Evolutionary conservation across 2,888 invertebrate genomes (phyloP), one percentile per base, ranked within the genome.

Genomic region (Meteorus cinctellus): DNA sequence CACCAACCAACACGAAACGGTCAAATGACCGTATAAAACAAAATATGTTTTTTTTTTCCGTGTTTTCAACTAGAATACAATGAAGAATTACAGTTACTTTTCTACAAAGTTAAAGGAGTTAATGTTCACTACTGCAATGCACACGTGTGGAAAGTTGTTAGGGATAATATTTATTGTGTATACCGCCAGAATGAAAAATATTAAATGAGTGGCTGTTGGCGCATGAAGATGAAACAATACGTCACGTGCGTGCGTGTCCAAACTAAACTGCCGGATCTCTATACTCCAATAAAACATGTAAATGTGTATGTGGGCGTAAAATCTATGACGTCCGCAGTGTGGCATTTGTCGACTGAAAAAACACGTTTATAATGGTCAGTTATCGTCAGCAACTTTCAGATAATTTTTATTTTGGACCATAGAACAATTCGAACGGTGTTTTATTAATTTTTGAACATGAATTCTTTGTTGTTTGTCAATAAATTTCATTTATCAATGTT

Each of bases 271-370:
- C 41, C 4, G 16, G 16, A n/a, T 48, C 4, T 48, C 55, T 55
- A 55, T 55, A 19, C n/a, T n/a, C 19, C 19, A 55, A 55, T 55
- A 8, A 55, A 8, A 55, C 4, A 55, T 19, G n/a, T 19, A 8
- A 55, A 55, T 19, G 19, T n/a, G 19, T 55, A 19, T 19, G 55
- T 55, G 55, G 55, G 55, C 19, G 19, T 55, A n/a, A 55, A 48
- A 24, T 55, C 19, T 55, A 55, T 55, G 55, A 55, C 55, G 55
- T 55, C 55, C 8, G 19, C 19, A 55, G 55, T 19, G n/a, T 55
- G 55, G 55, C n/a, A 55, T 55, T n/a, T 19, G 55, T 55, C 55
- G 55, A 4, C n/a, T 55, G 55, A 55, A 55, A 55, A 55, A 19
- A 55, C 19, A 55, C 19, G 19, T 55, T 55, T 55, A 19, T 55